Base-by-base conservation (phyloP, 2,113 vertebrate genomes). In the Etheostoma spectabile region DNA sequence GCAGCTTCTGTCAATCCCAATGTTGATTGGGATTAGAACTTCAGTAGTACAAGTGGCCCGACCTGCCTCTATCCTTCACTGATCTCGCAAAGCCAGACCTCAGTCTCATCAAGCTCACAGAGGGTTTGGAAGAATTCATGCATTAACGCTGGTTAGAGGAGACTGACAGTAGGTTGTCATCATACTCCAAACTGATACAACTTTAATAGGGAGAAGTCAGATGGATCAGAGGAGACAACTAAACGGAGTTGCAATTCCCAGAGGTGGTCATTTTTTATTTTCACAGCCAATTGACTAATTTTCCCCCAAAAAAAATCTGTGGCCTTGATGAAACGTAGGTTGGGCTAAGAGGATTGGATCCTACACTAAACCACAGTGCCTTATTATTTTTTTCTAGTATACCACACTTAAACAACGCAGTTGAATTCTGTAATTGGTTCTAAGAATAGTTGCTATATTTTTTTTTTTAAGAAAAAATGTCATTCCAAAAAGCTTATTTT, bases 41-140 rank as follows among this genome's bases (percentile, higher is more conserved):
- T 70, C 60, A 57, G 30, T 75, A 8, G 10, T 56, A 22, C 67
- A 67, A 42, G 69, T 45, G 72, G 48, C 61, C 82, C 24, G 35
- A 18, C 53, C 55, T 51, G 21, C 56, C 53, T 73, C 71, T 35
- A 49, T 59, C 77, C 82, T 61, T 45, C 73, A 63, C 18, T 63
- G 82, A 80, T 69, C 63, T 75, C 66, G 69, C 56, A 63, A 52
- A 85, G 46, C n/a, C 65, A 15, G 49, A 35, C 70, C 69, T 69
- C 45, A 35, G 48, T 62, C 63, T 86, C 24, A 55, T 70, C 51
- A 65, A 30, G 27, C 76, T 74, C 46, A 24, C 38, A 16, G 55
- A 79, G 57, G 64, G 64, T 65, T 55, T 66, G 13, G n/a, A 57
- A 21, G 74, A 62, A 66, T 59, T 35, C 27, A 75, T 15, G 45